Percentiles rank a stretch among this genome's conserved stretches.
Conservation (phyloP, 2,888 invertebrate species). For the Sphaerophoria rueppellii region DNA sequence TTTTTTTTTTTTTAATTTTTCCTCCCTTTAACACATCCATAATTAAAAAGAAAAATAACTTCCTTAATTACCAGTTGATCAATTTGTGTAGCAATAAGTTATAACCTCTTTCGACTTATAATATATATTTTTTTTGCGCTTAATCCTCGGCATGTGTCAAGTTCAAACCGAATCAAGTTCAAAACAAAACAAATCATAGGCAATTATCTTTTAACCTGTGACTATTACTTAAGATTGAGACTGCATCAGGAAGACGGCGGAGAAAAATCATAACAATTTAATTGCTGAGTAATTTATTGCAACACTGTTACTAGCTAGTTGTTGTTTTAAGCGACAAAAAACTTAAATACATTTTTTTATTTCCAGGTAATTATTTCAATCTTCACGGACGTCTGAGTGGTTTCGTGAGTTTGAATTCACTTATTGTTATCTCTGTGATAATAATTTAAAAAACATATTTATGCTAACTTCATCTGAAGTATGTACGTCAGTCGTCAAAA, state of each 20-base stretch:
- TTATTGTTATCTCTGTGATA: slow-evolving; percentile 36
- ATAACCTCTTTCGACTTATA: slow-evolving; percentile 27
- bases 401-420: slow-evolving; percentile 25
- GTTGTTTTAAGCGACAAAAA: slow-evolving; percentile 12
- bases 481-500: slow-evolving; percentile 5
- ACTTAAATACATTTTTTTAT: slow-evolving; percentile 4
- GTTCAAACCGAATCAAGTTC: slow-evolving; percentile 67
- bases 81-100: slow-evolving; percentile 16
- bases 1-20: background rate
- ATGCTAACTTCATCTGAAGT: slow-evolving; percentile 26
- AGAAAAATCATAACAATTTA: slow-evolving; percentile 50
- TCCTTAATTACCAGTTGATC: slow-evolving; percentile 37
- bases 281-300: slow-evolving; percentile 58
- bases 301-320: background rate
- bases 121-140: background rate
- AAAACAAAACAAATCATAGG: slow-evolving; percentile 37
- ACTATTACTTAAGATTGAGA: slow-evolving; percentile 16
- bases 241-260: slow-evolving; percentile 1
- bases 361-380: slow-evolving; percentile 1
- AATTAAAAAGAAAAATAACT: slow-evolving; percentile 24
- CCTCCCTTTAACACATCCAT: background rate
- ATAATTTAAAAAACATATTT: slow-evolving; percentile 17
- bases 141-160: slow-evolving; percentile 37
- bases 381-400: slow-evolving; percentile 6
- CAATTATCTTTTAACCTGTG: slow-evolving; percentile 45